These are phyloP conservation scores for Asobara japonica DNA, from an alignment of 1,140 invertebrate species.

Conservation along the genomic window DNA sequence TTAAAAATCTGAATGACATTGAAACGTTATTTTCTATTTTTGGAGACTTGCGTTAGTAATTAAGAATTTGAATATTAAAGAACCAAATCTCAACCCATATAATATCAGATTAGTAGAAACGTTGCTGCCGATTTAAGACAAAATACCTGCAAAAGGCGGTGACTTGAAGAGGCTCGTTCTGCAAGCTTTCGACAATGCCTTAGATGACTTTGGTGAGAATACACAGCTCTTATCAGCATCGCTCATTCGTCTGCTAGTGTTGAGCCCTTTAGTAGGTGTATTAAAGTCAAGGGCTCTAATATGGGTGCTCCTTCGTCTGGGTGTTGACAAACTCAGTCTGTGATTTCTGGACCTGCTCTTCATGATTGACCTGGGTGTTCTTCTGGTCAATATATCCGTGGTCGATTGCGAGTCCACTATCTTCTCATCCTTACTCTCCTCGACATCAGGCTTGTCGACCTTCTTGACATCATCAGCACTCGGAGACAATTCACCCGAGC, in stretches of 20 bases:
- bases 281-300: constrained; percentile 61
- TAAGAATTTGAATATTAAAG: too few relatives aligned
- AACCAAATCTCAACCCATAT: too few relatives aligned
- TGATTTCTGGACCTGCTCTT: constrained; percentile 57
- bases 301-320: constrained; percentile 56
- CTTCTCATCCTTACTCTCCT: constrained; percentile 9
- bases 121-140: too few relatives aligned
- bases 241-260: constrained; percentile 22
- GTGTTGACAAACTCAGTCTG: constrained; percentile 63
- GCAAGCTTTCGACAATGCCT: constrained; percentile 45
- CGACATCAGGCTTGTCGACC: too few relatives aligned
- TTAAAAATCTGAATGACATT: too few relatives aligned
- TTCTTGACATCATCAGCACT: too few relatives aligned
- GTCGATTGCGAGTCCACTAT: not conserved
- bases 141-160: constrained; percentile 42
- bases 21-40: too few relatives aligned
- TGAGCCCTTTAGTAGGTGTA: constrained; percentile 53
- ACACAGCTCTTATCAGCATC: constrained; percentile 23
- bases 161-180: constrained; percentile 57
- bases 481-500: too few relatives aligned
- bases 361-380: constrained; percentile 55
- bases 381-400: constrained; percentile 47
- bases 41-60: too few relatives aligned
- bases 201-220: constrained; percentile 34
- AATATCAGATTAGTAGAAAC: too few relatives aligned